Evolutionary conservation across 2,113 vertebrate genomes (phyloP).

Genomic region (Atherinomorus stipes): DNA sequence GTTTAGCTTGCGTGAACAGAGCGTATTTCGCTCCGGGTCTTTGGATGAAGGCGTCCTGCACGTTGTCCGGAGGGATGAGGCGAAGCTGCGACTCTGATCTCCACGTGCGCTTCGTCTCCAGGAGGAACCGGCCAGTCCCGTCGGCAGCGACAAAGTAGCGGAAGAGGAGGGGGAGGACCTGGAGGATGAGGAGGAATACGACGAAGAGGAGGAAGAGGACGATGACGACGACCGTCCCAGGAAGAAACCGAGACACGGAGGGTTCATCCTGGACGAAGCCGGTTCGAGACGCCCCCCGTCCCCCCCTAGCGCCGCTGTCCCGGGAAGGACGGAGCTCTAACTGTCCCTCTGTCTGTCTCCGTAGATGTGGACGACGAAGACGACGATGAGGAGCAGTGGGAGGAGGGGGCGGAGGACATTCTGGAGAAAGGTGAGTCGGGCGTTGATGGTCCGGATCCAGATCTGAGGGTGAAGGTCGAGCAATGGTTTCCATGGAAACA

Average conservation of each 20-base stretch:
- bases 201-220: conserved; percentile 93
- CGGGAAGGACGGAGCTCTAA: background rate
- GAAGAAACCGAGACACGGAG: conserved; percentile 90
- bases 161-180: conserved; percentile 91
- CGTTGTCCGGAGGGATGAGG: no score
- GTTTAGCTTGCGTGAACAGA: no score
- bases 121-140: conserved; percentile 85
- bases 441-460: no score
- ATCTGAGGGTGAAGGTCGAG: no score
- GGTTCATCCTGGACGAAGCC: conserved; percentile 94
- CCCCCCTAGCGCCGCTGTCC: background rate
- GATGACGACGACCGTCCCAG: conserved; percentile 92
- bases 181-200: conserved; percentile 86
- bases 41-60: no score
- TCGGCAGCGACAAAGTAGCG: conserved; percentile 90
- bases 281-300: conserved; percentile 74
- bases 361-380: conserved; percentile 95
- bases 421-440: conserved; percentile 91
- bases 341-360: background rate
- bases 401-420: conserved; percentile 92
- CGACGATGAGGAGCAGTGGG: conserved; percentile 95
- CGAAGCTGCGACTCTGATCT: no score
- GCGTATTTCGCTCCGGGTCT: no score
- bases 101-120: conserved; percentile 58
- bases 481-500: no score